Base-by-base conservation (phyloP, 1,140 invertebrate genomes). In the Eurosta solidaginis region DNA sequence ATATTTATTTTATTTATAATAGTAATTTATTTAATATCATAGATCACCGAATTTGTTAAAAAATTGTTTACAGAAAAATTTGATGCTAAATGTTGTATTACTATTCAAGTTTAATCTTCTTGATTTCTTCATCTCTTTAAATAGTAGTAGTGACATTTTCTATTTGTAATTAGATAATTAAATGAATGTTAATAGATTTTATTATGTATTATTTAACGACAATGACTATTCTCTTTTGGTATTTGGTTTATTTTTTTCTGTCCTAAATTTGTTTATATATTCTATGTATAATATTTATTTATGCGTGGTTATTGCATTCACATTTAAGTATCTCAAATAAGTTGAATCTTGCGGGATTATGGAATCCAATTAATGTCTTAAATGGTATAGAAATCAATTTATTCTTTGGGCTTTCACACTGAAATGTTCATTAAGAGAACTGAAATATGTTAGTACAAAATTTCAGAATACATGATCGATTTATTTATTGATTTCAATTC, bases 31-130 rank as follows among this genome's bases (percentile, higher is more conserved):
- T 81, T 84, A 86, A 86, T 86, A 86, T 86, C 84, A 82, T 85
- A 86, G 83, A 86, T 86, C 84, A 86, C 84, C 84, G 83, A 86
- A 84, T 83, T 85, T 85, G 81, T 84, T 82, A 85, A 84, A 85
- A 84, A 84, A 84, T 83, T 85, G 82, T 85, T 82, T 84, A 83
- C 79, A 84, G 79, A 81, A 84, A 82, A 81, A 81, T 78, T 83
- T 78, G 76, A 79, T 84, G 80, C 50, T 77, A 79, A 77, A 73
- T 79, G 63, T 68, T 79, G 22, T 80, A 78, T 77, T 25, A 63
- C 14, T 63, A 54, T 74, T 47, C 77, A 40, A 45, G 63, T 25
- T 33, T 76, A 9, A 17, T 20, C 20, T 54, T n/a, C 20, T 25
- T 33, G 17, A 10, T 74, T 25, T 68, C 36, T 45, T 74, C 73